Percentiles rank a stretch among this genome's conserved stretches.
Evolutionary conservation across 2,797 vertebrate genomes (phyloP).

Genomic region (Acestrorhynchus altus): DNA sequence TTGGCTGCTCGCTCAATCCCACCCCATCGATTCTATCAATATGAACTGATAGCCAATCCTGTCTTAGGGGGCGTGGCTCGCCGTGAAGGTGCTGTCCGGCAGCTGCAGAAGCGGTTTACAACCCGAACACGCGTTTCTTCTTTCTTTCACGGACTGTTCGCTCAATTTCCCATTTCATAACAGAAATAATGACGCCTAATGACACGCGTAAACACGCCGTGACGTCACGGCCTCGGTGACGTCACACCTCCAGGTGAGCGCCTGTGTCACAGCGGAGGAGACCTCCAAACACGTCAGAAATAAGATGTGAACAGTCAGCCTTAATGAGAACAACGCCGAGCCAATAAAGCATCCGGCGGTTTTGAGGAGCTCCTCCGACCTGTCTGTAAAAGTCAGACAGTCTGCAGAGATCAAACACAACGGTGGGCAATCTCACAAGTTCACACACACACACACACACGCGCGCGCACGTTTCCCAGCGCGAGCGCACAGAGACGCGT

Average conservation of each 20-base stretch:
- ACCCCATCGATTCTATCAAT: not conserved
- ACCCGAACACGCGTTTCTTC: no score
- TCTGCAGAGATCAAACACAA: not conserved
- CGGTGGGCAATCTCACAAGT: conserved; percentile 12
- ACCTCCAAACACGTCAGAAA: not conserved
- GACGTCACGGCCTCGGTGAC: no score
- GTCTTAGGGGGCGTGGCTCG: no score
- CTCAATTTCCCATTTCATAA: no score
- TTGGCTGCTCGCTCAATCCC: not conserved
- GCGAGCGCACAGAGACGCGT: conserved; percentile 7
- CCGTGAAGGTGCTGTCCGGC: no score
- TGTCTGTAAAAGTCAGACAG: not conserved
- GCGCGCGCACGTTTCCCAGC: conserved; percentile 17
- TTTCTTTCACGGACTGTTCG: no score
- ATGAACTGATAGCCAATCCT: not conserved
- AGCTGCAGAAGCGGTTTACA: no score
- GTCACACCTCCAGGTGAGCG: no score
- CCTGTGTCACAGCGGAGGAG: not conserved
- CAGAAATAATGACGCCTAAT: no score
- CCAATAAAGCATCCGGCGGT: not conserved
- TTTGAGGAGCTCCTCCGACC: no score
- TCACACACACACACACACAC: conserved; percentile 15
- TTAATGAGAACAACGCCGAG: no score
- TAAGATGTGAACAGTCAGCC: not conserved
- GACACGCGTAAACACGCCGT: no score